These are phyloP conservation scores for Borostomias antarcticus DNA, from an alignment of 2,797 vertebrate genomes.

Conservation along the genomic window DNA sequence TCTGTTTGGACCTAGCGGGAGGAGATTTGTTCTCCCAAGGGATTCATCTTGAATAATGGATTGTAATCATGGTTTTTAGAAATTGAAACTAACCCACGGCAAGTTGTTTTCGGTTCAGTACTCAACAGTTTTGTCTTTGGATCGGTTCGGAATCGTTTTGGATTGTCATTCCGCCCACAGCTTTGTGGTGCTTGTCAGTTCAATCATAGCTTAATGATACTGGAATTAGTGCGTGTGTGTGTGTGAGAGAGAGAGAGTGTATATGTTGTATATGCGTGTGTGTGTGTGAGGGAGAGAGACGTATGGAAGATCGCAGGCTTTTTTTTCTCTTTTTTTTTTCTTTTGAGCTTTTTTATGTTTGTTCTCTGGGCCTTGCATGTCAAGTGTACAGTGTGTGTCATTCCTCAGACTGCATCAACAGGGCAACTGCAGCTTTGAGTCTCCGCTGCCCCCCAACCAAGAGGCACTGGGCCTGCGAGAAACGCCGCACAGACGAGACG, in stretches of 20 bases:
- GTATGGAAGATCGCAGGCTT: constrained; percentile 31
- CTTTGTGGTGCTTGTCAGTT: constrained; percentile 64
- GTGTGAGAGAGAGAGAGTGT: no score
- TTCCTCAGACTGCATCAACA: constrained; percentile 66
- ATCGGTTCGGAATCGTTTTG: no score
- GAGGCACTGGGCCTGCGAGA: constrained; percentile 58
- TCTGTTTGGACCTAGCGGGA: constrained; percentile 44
- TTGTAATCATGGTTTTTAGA: constrained; percentile 22
- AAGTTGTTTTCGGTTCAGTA: constrained; percentile 46
- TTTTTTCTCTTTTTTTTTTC: constrained; percentile 2
- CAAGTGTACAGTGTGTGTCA: constrained; percentile 74
- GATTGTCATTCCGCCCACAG: constrained; percentile 42
- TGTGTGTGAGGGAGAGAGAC: constrained; percentile 21
- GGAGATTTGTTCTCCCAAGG: constrained; percentile 33
- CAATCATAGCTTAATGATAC: constrained; percentile 50
- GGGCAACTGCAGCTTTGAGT: constrained; percentile 51
- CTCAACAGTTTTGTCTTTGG: constrained; percentile 8
- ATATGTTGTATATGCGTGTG: background rate
- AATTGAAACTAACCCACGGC: constrained; percentile 34
- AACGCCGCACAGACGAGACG: constrained; percentile 37
- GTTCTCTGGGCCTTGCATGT: constrained; percentile 75
- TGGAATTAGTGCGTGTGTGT: constrained; percentile 33
- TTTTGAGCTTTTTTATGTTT: constrained; percentile 33
- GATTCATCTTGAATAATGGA: constrained; percentile 35
- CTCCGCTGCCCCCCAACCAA: constrained; percentile 44